Base-by-base conservation (phyloP, 2,113 vertebrate species). In the Corythaixoides concolor region DNA sequence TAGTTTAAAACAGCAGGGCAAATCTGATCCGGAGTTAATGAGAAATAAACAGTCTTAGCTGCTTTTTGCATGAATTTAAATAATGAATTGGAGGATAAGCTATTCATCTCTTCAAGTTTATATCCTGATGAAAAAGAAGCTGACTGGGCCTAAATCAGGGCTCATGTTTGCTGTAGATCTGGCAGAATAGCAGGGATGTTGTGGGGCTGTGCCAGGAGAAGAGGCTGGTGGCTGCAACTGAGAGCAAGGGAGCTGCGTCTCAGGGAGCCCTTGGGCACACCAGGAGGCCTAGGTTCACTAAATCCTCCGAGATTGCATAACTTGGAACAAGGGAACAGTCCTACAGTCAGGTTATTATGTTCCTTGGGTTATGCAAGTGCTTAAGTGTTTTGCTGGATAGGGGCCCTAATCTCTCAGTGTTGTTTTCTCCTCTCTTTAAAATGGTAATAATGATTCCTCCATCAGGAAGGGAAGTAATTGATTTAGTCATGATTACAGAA, bases 311-410 rank as follows among this genome's bases (percentile, higher is more conserved):
- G 63, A 80, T 0, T 79, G 63, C 70, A 63, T 77, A 77, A 77
- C 63, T 37, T 83, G 85, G 78, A 90, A 88, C 18, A 23, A 85
- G 32, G 6, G 43, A 84, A 32, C 39, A 63, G 47, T 60, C 76
- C 85, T 77, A 0, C 9, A 27, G 52, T 19, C 39, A 17, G 33
- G 20, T 68, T 77, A 27, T 84, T 86, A 60, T 32, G 62, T 75
- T 81, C 45, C 70, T 70, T 5, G 6, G 49, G 56, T 94, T 94
- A 89, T 68, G 88, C 64, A 96, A 93, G 64, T 26, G 35, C 75
- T 59, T 37, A 83, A 85, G 47, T 66, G 79, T 80, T 95, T 78
- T 56, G 68, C 72, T 92, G 79, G 75, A 75, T 59, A 59, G 16
- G 16, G 33, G 72, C 83, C 59, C 56, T 64, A 60, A 89, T 75